Conservation (phyloP, 2,888 invertebrate species). For the Aphidius colemani region DNA sequence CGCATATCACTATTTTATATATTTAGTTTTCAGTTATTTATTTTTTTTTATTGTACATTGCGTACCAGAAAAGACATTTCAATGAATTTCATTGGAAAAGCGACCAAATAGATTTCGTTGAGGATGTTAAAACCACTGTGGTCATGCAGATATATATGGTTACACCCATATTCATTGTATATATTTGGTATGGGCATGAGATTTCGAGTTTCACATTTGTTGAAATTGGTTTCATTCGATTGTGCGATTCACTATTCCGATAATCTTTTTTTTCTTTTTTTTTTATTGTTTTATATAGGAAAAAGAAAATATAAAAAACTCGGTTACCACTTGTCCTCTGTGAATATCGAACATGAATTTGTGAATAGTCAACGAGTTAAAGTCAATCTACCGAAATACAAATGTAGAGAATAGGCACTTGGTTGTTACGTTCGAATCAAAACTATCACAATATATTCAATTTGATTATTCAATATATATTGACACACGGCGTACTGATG, state of each 20-base stretch:
- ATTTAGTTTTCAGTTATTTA: not conserved
- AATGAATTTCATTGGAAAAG: constrained; percentile 9
- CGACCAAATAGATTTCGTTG: constrained; percentile 16
- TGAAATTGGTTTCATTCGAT: constrained; percentile 22
- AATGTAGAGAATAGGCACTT: constrained; percentile 2
- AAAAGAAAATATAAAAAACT: constrained; percentile 6
- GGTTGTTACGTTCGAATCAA: constrained; percentile 10
- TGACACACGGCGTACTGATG: not conserved
- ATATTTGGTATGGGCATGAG: no score
- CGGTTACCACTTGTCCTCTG: constrained; percentile 2
- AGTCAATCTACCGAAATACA: constrained; percentile 19
- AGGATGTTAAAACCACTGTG: constrained; percentile 4
- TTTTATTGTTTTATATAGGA: not conserved
- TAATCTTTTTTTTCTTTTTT: no score
- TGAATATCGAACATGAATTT: no score
- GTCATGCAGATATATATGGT: constrained; percentile 13
- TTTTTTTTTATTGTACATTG: not conserved
- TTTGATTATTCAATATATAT: constrained; percentile 15
- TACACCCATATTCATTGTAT: no score
- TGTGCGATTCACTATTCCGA: constrained; percentile 15
- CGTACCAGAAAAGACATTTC: constrained; percentile 5
- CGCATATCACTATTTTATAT: not conserved
- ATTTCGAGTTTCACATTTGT: not conserved
- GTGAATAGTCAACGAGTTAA: not conserved
- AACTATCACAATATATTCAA: not conserved